phyloP scores from a whole-genome alignment of 2,797 vertebrate species.

The Pogonophryne albipinna region DNA sequence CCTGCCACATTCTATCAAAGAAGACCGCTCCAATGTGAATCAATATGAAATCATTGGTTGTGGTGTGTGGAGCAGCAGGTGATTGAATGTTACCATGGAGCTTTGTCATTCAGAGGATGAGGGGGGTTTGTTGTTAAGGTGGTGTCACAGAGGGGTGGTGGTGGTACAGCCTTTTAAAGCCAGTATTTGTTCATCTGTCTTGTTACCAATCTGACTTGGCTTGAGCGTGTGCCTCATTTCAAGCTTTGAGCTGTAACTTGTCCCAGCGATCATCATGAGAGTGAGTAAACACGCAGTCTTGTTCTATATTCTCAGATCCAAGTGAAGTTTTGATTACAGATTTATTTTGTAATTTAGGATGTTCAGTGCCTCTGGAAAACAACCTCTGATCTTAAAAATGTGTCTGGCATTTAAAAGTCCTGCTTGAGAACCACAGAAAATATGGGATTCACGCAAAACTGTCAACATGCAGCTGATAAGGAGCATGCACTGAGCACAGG shows the following conservation, averaged over 20 bases:
- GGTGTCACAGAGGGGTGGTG: conserved; percentile 8
- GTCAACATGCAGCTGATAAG: conserved; percentile 20
- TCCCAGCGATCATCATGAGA: conserved; percentile 49
- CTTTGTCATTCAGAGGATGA: neutral
- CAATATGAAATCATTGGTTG: neutral
- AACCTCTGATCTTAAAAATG: conserved; percentile 15
- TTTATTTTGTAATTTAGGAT: neutral
- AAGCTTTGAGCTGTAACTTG: conserved; percentile 11
- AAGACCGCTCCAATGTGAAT: neutral
- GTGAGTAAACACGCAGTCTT: conserved; percentile 52
- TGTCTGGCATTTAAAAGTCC: conserved; percentile 22
- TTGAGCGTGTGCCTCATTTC: conserved; percentile 24
- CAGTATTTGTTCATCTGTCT: conserved; percentile 62
- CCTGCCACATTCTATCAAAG: neutral
- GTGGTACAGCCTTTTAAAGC: conserved; percentile 25
- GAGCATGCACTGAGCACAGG: conserved; percentile 29
- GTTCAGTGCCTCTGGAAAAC: conserved; percentile 12
- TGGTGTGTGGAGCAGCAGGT: conserved; percentile 2
- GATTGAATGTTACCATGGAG: conserved; percentile 19
- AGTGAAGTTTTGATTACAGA: neutral
- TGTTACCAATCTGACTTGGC: neutral
- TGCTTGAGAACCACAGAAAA: conserved; percentile 9
- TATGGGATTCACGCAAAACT: conserved; percentile 19
- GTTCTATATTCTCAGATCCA: neutral
- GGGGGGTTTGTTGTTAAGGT: conserved; percentile 20